Evolutionary conservation across 2,797 vertebrate species (phyloP).

Genomic region (Antrozous pallidus): DNA sequence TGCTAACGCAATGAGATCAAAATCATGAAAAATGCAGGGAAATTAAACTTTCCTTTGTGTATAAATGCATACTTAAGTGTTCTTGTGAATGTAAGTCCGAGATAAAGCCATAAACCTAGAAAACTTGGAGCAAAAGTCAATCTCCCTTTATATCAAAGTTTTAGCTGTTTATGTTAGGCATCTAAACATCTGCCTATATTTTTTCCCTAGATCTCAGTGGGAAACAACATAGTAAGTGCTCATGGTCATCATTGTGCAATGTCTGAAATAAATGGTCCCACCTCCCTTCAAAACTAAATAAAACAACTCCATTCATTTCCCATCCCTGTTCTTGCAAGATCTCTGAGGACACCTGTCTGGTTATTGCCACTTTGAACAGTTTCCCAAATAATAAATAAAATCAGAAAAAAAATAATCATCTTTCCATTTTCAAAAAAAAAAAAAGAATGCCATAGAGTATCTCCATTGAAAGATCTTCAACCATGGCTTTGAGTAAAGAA

Average conservation of each 20-base stretch:
- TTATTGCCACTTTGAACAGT: slow-evolving; percentile 38
- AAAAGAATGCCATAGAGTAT: not conserved
- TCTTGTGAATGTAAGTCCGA: not conserved
- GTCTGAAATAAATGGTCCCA: slow-evolving; percentile 26
- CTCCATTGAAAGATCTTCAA: not conserved
- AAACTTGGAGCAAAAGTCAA: slow-evolving; percentile 3
- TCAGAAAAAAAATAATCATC: slow-evolving; percentile 19
- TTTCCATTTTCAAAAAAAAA: slow-evolving; percentile 5
- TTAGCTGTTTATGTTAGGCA: slow-evolving; percentile 60
- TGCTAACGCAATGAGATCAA: slow-evolving; percentile 10
- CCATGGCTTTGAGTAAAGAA: not conserved
- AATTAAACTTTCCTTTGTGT: not conserved
- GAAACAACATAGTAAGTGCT: slow-evolving; percentile 40
- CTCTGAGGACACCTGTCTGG: not conserved
- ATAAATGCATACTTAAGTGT: not conserved
- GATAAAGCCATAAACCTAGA: not conserved
- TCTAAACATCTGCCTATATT: slow-evolving; percentile 44
- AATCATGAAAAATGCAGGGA: slow-evolving; percentile 1
- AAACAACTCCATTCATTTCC: not conserved
- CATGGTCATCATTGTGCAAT: slow-evolving; percentile 15
- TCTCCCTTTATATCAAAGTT: not conserved
- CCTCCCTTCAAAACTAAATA: not conserved
- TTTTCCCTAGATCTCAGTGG: slow-evolving; percentile 58
- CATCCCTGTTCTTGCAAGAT: slow-evolving; percentile 27
- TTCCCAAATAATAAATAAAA: slow-evolving; percentile 48